Conservation (phyloP, 2,888 invertebrate genomes). For the Synergus gifuensis region DNA sequence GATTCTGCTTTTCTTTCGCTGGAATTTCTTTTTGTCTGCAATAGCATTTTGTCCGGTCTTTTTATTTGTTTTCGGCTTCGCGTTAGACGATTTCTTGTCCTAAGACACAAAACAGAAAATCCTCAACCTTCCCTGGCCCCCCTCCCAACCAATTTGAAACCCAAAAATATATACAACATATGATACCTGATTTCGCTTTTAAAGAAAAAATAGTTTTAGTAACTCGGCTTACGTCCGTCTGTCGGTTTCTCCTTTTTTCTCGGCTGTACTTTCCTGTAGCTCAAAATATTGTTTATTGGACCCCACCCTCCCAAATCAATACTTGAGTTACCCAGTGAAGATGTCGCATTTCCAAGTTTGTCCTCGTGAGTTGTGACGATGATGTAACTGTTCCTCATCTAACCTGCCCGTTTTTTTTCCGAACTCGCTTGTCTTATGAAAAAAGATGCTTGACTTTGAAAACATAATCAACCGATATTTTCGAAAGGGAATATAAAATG, state of each 20-base stretch:
- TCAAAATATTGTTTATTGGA: constrained; percentile 42
- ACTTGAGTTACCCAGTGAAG: constrained; percentile 29
- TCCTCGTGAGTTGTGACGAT: constrained; percentile 48
- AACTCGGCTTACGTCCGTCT: constrained; percentile 2
- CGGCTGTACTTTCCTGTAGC: constrained; percentile 44
- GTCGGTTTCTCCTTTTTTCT: background rate
- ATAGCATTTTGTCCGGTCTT: background rate
- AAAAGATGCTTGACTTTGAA: constrained; percentile 21
- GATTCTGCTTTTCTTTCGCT: constrained; percentile 11
- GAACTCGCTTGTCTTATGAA: constrained; percentile 12
- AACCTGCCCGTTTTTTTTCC: constrained; percentile 44
- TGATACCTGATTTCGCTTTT: constrained; percentile 13
- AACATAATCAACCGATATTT: constrained; percentile 21
- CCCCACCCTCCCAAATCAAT: constrained; percentile 22
- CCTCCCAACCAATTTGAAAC: constrained; percentile 7
- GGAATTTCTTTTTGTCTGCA: constrained; percentile 4
- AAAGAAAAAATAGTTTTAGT: background rate
- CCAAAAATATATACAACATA: background rate
- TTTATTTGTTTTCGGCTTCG: background rate
- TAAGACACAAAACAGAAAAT: constrained; percentile 44
- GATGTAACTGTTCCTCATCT: constrained; percentile 45
- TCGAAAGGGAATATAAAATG: background rate
- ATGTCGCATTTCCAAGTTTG: constrained; percentile 11
- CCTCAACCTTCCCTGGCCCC: constrained; percentile 43
- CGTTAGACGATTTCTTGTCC: constrained; percentile 42